Base-by-base conservation (phyloP, 2,888 invertebrate genomes). In the Drosophila algonquin region DNA sequence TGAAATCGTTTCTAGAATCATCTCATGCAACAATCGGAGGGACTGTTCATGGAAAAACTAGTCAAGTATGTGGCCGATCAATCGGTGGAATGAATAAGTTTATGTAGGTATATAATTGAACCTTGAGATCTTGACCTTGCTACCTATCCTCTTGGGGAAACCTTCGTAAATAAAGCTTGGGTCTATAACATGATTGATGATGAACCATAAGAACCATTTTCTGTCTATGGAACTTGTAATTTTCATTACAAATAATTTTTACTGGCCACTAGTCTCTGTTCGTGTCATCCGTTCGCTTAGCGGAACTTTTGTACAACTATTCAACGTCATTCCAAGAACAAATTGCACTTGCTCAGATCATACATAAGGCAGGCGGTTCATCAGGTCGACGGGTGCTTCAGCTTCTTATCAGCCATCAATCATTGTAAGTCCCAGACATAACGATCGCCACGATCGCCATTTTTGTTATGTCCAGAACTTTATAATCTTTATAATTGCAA, bases 401-500 rank as follows among this genome's bases (percentile, higher is more conserved):
- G 2, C 40, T 40, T 50, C 24, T 40, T 57, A 67, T 67, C 67
- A 68, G 67, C 48, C 50, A 68, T 67, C 67, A 67, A 69, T 67
- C 67, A 67, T 46, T 67, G 67, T 58, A 69, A 71, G 35, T 61
- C 54, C 9, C 50, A 18, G 55, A 50, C 47, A 12, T 50, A 54
- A 65, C 50, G 32, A 57, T 68, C 35, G 57, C n/a, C 32, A 27
- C 18, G 18, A 44, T 21, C 27, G 46, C 67, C 57, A 24, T 71
- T 79, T 70, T 52, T 14, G 45, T 45, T 44, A 56, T 32, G 53
- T 40, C 40, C 48, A 57, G 18, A 18, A 27, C 57, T 54, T 48
- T 50, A 62, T 78, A 75, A 75, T 78, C 60, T 58, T 18, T 48
- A 47, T 24, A 48, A 53, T 58, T 51, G 27, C 8, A 58, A 56